Evolutionary conservation across 2,888 invertebrate genomes (phyloP), one percentile per base, ranked within the genome.

Genomic region (Amiota communis): DNA sequence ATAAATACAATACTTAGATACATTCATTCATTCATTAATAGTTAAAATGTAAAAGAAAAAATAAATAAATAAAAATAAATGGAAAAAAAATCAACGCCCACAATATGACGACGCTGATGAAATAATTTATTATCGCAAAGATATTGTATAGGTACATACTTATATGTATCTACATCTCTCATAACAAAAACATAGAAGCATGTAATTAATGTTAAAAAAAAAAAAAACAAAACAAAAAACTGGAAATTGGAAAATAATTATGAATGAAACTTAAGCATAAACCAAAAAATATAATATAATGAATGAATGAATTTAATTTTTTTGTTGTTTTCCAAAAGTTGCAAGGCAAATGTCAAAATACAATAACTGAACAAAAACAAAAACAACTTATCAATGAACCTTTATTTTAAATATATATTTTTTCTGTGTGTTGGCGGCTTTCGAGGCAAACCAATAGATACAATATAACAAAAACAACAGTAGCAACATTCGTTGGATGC

Each of bases 121-220:
- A 86, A 83, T 85, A 83, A 83, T 83, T 83, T 86, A 83, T 86
- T 83, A 86, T 80, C 84, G 80, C 84, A 81, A 69, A 53, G 11
- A 64, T n/a, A 51, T n/a, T n/a, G n/a, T n/a, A n/a, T n/a, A n/a
- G n/a, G n/a, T n/a, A n/a, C n/a, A n/a, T n/a, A n/a, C n/a, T n/a
- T 17, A 51, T 23, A 23, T 20, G 53, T 13, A 53, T 53, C 23
- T 12, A 65, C 15, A 47, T 2, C 6, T 17, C 17, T 8, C 51
- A 53, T 23, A 68, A 68, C 67, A 15, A 48, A 68, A 17, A 59
- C 15, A 59, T 59, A 59, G 20, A 46, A 23, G 63, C 46, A 13
- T 63, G 63, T 63, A 63, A 63, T 63, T 63, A 63, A 46, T 63
- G 63, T 17, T 46, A 46, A 63, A 11, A 12, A 63, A 63, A 46